Conservation (phyloP, 1,140 invertebrate genomes). For the Drosophila seguyi region DNA sequence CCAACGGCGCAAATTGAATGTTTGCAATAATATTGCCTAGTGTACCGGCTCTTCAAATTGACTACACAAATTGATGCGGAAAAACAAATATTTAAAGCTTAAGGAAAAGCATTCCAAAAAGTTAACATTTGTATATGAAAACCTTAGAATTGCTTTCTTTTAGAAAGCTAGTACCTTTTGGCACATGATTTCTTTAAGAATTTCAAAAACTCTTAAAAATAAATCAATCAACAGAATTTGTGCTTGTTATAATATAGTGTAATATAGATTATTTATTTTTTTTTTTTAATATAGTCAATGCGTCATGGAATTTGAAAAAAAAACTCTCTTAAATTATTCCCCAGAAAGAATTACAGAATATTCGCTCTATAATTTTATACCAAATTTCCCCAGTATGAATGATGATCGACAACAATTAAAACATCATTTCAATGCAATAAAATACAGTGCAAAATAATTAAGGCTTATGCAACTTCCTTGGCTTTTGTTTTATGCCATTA, state of each 20-base stretch:
- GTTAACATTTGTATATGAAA: background rate
- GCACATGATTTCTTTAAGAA: too few species aligned
- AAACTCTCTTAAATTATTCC: too few species aligned
- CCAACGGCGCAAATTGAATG: conserved; percentile 35
- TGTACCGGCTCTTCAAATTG: conserved; percentile 7
- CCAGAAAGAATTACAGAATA: too few species aligned
- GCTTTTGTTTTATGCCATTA: conserved; percentile 5
- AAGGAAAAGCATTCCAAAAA: background rate
- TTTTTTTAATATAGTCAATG: too few species aligned
- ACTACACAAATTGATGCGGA: conserved; percentile 11
- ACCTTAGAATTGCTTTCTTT: background rate
- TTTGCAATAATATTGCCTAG: conserved; percentile 26
- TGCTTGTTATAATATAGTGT: too few species aligned
- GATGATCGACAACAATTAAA: conserved; percentile 1
- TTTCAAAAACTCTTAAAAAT: too few species aligned
- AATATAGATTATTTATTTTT: too few species aligned
- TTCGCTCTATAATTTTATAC: background rate
- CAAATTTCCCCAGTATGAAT: background rate
- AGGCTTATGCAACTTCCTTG: background rate
- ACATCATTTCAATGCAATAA: background rate
- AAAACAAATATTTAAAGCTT: conserved; percentile 9
- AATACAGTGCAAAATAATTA: conserved; percentile 1
- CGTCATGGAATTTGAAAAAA: too few species aligned
- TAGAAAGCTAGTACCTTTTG: background rate
- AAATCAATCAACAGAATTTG: too few species aligned